These are phyloP conservation scores for Gryllus longicercus DNA, from an alignment of 2,888 invertebrate genomes.

Conservation along the genomic window DNA sequence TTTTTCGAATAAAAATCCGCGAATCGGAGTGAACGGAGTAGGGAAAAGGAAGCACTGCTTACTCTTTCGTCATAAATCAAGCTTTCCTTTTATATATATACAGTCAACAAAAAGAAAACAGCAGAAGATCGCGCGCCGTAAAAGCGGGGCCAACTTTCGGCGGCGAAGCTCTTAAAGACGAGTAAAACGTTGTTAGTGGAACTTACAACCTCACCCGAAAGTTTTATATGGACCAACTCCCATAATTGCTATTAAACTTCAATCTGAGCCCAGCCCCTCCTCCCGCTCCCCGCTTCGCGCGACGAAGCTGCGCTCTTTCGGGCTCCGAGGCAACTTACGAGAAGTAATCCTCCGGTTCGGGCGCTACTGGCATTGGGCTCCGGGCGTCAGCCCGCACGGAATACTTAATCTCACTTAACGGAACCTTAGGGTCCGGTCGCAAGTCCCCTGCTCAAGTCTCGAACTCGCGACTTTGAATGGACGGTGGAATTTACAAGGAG, in stretches of 20 bases:
- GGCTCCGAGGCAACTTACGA: not conserved
- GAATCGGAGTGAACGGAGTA: not conserved
- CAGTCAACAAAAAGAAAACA: slow-evolving; percentile 1
- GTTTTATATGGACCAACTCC: slow-evolving; percentile 17
- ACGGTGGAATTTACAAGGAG: too few species aligned
- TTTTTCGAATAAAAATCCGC: slow-evolving; percentile 6
- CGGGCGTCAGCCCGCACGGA: slow-evolving; percentile 3
- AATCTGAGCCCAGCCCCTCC: not conserved
- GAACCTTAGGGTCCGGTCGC: not conserved
- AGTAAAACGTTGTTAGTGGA: slow-evolving; percentile 5
- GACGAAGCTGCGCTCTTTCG: not conserved
- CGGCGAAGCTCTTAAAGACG: not conserved
- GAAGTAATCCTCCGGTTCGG: not conserved
- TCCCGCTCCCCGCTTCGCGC: not conserved
- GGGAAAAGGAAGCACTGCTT: slow-evolving; percentile 4
- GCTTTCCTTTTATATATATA: slow-evolving; percentile 6
- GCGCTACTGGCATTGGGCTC: not conserved
- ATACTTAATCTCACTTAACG: slow-evolving; percentile 17
- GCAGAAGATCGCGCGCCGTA: not conserved
- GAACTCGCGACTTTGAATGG: too few species aligned
- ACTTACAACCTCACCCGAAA: slow-evolving; percentile 17
- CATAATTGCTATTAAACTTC: slow-evolving; percentile 17
- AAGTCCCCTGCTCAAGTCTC: too few species aligned
- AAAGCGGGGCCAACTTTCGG: slow-evolving; percentile 6
- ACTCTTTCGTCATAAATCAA: not conserved